Percentiles rank a stretch among this genome's conserved stretches.
These are phyloP conservation scores for Chromis chromis DNA, from an alignment of 2,797 vertebrate species.

Conservation along the genomic window DNA sequence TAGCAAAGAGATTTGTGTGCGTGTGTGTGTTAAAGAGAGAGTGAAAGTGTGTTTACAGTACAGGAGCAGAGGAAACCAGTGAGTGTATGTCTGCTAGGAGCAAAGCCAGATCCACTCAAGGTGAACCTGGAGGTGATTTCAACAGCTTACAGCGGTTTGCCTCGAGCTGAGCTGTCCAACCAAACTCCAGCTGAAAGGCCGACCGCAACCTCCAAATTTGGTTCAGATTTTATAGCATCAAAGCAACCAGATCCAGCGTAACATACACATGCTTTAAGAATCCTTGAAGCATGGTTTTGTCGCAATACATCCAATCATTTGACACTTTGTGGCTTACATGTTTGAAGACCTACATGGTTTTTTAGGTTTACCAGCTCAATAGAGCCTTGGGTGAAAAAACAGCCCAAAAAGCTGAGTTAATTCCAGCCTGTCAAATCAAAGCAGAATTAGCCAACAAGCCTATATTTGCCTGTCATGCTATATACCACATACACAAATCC, in stretches of 20 bases:
- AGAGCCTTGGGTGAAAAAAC: background rate
- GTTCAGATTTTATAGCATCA: slow-evolving; percentile 32
- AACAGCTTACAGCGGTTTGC: slow-evolving; percentile 42
- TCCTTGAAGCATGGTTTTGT: slow-evolving; percentile 27
- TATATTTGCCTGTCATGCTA: background rate
- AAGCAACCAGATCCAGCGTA: slow-evolving; percentile 15
- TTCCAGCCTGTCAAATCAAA: background rate
- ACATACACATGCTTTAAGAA: slow-evolving; percentile 18
- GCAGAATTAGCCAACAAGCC: background rate
- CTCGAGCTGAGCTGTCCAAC: slow-evolving; percentile 37
- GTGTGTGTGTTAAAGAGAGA: background rate
- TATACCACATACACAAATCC: background rate
- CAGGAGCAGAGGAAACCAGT: slow-evolving; percentile 47
- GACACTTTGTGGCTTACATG: slow-evolving; percentile 4
- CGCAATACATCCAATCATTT: slow-evolving; percentile 19
- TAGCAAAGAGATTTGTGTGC: slow-evolving; percentile 16
- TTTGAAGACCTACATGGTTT: background rate
- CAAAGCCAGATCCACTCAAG: slow-evolving; percentile 57
- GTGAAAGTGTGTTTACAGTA: slow-evolving; percentile 45
- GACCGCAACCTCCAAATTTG: slow-evolving; percentile 39
- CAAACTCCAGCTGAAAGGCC: slow-evolving; percentile 35
- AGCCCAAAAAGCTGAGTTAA: background rate
- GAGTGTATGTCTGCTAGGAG: slow-evolving; percentile 27
- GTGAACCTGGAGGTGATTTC: slow-evolving; percentile 63
- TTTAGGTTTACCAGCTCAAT: background rate